A percentile compares a stretch with the other conserved stretches of the same genome.
These are phyloP conservation scores for Alces alces DNA, from an alignment of 2,113 vertebrate species.

Conservation along the genomic window DNA sequence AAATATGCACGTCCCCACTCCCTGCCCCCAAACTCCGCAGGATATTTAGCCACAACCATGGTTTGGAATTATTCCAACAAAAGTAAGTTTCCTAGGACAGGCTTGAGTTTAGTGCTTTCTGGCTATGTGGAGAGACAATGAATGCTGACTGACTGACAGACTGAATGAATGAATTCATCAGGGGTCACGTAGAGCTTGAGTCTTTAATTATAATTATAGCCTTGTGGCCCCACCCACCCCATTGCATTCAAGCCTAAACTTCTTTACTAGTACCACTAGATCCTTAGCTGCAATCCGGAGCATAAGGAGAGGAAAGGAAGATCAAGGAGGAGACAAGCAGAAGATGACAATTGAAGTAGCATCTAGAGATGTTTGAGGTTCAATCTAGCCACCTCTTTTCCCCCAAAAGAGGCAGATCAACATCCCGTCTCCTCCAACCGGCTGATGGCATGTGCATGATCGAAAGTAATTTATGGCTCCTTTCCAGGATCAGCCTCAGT, in stretches of 20 bases:
- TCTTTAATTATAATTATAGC: neutral
- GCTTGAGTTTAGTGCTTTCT: neutral
- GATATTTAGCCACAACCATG: neutral
- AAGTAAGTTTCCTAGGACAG: neutral
- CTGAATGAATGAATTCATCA: neutral
- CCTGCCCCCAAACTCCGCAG: neutral
- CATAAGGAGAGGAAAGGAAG: neutral
- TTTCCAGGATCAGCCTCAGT: neutral
- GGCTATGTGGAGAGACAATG: neutral
- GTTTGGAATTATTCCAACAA: neutral
- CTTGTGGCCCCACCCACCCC: neutral
- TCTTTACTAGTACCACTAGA: neutral
- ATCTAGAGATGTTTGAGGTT: neutral
- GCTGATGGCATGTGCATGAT: neutral
- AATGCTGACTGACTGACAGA: neutral
- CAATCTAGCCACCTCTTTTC: neutral
- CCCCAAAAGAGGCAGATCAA: neutral
- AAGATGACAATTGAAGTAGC: neutral
- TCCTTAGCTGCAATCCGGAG: neutral
- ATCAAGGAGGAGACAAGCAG: neutral
- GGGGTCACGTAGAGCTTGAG: neutral
- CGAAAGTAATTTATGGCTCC: neutral
- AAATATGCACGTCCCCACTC: neutral
- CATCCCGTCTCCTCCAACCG: neutral
- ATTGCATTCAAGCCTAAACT: neutral